Percentiles rank a stretch among this genome's conserved stretches.
Evolutionary conservation across 2,888 invertebrate species (phyloP).

Genomic region (Nasonia oneida): DNA sequence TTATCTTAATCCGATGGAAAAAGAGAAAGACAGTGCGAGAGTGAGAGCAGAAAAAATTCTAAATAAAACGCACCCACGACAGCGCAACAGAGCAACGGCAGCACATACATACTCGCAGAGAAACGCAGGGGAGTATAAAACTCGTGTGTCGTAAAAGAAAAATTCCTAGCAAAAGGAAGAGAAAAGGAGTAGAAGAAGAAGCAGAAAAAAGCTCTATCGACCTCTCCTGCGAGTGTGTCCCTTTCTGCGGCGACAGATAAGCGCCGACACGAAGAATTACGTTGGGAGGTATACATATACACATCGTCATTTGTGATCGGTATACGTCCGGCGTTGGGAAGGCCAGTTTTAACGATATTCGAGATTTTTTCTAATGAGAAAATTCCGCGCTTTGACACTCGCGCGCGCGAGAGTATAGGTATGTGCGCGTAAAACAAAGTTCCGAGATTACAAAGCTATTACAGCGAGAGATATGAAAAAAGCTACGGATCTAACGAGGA

Average conservation of each 20-base stretch:
- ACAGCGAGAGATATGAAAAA: neutral
- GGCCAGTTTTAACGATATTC: neutral
- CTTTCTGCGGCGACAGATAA: neutral
- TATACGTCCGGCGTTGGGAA: neutral
- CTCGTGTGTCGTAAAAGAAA: constrained; percentile 16
- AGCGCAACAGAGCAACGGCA: too few species aligned
- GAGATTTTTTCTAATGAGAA: neutral
- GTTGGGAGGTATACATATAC: neutral
- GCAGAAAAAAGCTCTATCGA: neutral
- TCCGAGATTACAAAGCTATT: neutral
- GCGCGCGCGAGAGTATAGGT: neutral
- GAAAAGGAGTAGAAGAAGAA: neutral
- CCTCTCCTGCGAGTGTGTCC: neutral
- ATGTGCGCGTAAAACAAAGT: neutral
- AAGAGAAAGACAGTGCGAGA: neutral
- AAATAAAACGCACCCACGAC: neutral
- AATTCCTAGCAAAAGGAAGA: constrained; percentile 12
- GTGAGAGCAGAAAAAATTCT: neutral
- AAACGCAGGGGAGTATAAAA: neutral
- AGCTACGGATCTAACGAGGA: neutral
- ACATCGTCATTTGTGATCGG: neutral
- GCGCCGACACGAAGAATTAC: neutral
- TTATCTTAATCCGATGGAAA: neutral
- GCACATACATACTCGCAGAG: neutral
- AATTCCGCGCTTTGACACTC: neutral